Percentiles rank a stretch among this genome's conserved stretches.
Conservation (phyloP, 2,113 vertebrate genomes). For the Ameiurus melas region DNA sequence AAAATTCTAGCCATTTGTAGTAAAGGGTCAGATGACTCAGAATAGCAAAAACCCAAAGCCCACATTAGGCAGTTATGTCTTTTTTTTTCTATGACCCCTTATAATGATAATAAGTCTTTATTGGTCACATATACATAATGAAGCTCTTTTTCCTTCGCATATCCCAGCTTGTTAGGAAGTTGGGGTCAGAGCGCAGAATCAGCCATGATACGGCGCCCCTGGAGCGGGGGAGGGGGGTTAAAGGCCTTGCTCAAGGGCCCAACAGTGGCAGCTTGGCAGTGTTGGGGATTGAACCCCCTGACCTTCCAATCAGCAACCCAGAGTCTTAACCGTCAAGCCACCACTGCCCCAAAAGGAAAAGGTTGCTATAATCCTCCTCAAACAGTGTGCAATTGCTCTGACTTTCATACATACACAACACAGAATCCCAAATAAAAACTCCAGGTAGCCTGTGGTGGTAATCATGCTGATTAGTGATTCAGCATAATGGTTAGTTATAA, state of each 20-base stretch:
- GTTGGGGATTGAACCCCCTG: too few relatives aligned
- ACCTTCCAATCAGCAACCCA: too few relatives aligned
- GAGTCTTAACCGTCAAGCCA: too few relatives aligned
- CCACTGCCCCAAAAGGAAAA: background rate
- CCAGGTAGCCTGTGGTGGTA: constrained; percentile 40
- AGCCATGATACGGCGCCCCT: too few relatives aligned
- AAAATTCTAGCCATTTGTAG: background rate
- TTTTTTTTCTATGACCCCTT: background rate
- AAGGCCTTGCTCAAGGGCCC: too few relatives aligned
- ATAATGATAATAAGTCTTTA: background rate
- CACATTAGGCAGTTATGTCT: constrained; percentile 2
- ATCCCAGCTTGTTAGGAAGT: too few relatives aligned
- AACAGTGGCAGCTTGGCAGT: too few relatives aligned
- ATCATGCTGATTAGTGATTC: constrained; percentile 60
- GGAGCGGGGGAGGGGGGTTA: too few relatives aligned
- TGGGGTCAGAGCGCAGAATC: too few relatives aligned
- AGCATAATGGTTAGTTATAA: constrained; percentile 53
- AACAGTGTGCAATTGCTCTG: background rate
- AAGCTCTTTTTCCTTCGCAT: too few relatives aligned
- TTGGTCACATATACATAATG: too few relatives aligned
- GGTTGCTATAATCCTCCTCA: background rate
- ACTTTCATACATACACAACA: background rate
- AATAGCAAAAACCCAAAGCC: background rate
- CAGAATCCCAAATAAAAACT: background rate
- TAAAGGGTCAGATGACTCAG: background rate